Conservation (phyloP, 2,797 vertebrate species). For the Acropternis orthonyx region DNA sequence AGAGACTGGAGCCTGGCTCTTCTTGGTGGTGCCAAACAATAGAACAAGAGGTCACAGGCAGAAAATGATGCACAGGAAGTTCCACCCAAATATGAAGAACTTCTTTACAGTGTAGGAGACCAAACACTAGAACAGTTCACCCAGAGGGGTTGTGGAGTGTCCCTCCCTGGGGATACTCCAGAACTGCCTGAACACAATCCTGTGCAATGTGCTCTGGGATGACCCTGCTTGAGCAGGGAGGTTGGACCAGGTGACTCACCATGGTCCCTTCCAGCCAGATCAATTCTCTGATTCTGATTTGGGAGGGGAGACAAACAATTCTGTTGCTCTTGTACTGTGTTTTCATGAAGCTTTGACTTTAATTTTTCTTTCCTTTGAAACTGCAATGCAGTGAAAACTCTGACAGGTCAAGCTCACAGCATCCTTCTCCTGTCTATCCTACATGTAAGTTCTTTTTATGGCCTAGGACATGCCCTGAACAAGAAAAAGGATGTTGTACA, state of each 20-base stretch:
- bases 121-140: background rate
- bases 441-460: background rate
- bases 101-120: background rate
- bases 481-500: background rate
- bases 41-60: background rate
- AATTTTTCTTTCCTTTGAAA: constrained; percentile 7
- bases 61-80: background rate
- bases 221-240: background rate
- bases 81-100: background rate
- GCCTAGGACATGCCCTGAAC: background rate
- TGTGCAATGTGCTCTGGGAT: background rate
- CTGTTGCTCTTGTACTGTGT: background rate
- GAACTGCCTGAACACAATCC: background rate
- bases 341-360: background rate
- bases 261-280: background rate
- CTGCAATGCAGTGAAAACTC: background rate
- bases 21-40: background rate
- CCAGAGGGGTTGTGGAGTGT: background rate
- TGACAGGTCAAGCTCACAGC: background rate
- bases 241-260: background rate
- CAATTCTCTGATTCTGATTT: background rate
- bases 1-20: background rate
- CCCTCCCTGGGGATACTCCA: background rate
- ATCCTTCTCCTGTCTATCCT: background rate
- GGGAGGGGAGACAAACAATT: background rate